Conservation (phyloP, 2,113 vertebrate genomes). For the Egretta garzetta region DNA sequence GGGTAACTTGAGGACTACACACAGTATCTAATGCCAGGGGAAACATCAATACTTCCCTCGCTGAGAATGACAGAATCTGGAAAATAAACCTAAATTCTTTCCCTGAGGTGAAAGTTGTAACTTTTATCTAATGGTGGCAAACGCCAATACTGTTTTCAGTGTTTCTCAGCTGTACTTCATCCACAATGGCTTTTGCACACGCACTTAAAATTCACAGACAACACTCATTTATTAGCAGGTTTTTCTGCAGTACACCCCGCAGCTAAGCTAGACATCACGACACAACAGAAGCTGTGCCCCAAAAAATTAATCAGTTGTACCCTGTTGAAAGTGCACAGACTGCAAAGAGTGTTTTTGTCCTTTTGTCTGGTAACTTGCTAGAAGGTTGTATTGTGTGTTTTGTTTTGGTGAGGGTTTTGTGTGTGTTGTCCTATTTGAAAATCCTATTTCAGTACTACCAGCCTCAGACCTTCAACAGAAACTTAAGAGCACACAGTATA, state of each 20-base stretch:
- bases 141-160: not conserved
- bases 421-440: not conserved
- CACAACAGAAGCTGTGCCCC: not conserved
- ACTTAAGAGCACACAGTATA: not conserved
- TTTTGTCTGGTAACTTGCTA: not conserved
- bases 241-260: not conserved
- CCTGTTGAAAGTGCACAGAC: fast-evolving
- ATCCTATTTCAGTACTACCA: not conserved
- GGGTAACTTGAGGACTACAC: not conserved
- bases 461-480: not conserved
- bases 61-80: not conserved
- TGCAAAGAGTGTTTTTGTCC: not conserved
- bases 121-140: not conserved
- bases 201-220: not conserved
- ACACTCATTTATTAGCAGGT: not conserved
- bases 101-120: not conserved
- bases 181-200: not conserved
- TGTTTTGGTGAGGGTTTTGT: not conserved
- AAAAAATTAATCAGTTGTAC: not conserved
- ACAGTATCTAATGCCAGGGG: not conserved
- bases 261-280: not conserved
- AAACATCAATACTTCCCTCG: not conserved
- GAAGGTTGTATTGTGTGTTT: not conserved
- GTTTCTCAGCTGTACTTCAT: not conserved
- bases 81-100: not conserved